phyloP scores from a whole-genome alignment of 2,797 vertebrate species.

The Neoniphon sammara region DNA sequence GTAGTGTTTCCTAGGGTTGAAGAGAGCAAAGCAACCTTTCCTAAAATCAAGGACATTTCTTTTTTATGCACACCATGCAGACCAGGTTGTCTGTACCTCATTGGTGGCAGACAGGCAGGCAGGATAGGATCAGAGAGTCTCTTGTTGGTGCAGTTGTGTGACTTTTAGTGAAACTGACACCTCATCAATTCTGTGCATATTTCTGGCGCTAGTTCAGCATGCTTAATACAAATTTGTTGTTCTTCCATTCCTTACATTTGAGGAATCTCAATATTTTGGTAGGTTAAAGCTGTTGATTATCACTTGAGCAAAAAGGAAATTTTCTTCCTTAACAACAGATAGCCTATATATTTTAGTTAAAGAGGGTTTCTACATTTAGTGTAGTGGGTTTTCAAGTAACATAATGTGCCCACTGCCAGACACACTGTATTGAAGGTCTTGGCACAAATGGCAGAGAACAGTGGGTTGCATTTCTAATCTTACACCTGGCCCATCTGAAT shows the following conservation, averaged over 20 bases:
- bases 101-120: conserved; percentile 77
- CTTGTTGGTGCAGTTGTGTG: conserved; percentile 81
- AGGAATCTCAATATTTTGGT: conserved; percentile 60
- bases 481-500: background rate
- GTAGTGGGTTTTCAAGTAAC: conserved; percentile 6
- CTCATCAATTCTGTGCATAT: conserved; percentile 85
- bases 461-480: background rate
- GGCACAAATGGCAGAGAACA: background rate
- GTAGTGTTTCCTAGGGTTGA: conserved; percentile 65
- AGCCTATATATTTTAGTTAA: background rate
- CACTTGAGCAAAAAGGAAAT: conserved; percentile 42
- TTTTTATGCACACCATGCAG: conserved; percentile 77
- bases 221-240: conserved; percentile 74
- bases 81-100: conserved; percentile 78
- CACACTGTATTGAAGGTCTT: background rate
- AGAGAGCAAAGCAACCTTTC: conserved; percentile 77
- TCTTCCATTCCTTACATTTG: conserved; percentile 47
- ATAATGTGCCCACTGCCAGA: conserved; percentile 13
- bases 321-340: background rate
- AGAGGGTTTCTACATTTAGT: background rate
- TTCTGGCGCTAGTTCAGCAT: conserved; percentile 78
- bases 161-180: conserved; percentile 86
- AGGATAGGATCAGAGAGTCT: conserved; percentile 81
- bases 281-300: conserved; percentile 27
- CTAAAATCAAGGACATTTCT: conserved; percentile 80